Evolutionary conservation across 2,888 invertebrate genomes (phyloP).

Genomic region (Micoletzkya japonica): DNA sequence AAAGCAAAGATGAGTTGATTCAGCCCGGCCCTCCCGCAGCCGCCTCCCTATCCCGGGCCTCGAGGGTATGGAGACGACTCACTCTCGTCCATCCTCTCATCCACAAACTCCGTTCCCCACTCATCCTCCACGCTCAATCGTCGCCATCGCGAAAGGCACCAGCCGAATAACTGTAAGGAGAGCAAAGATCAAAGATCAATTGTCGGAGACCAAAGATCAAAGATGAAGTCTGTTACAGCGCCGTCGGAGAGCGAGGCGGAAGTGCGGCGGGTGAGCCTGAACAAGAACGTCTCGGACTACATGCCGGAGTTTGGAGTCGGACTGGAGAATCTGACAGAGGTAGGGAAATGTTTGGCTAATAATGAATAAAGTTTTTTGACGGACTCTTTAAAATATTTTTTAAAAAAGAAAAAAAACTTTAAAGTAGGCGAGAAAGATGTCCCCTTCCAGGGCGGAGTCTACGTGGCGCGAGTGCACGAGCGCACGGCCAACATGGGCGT

Average conservation of each 20-base stretch:
- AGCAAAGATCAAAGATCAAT: not conserved
- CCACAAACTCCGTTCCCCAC: constrained; percentile 38
- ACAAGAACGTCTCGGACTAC: constrained; percentile 32
- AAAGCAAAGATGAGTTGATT: no score
- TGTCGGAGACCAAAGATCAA: not conserved
- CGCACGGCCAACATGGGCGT: constrained; percentile 30
- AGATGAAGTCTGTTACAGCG: not conserved
- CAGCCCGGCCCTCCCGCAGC: constrained; percentile 33
- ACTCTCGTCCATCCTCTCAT: constrained; percentile 43
- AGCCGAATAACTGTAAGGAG: constrained; percentile 39
- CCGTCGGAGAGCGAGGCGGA: constrained; percentile 23
- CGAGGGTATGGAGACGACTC: constrained; percentile 33
- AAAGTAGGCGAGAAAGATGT: not conserved
- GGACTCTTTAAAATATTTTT: not conserved
- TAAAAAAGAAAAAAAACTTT: constrained; percentile 8
- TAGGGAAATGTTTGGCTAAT: not conserved
- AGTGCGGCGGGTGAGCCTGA: constrained; percentile 33
- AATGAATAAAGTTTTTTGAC: no score
- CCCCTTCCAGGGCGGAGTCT: constrained; percentile 36
- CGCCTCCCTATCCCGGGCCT: constrained; percentile 42
- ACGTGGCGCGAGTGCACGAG: constrained; percentile 34
- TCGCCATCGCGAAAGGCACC: not conserved
- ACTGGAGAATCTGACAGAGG: constrained; percentile 28
- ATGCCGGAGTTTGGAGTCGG: constrained; percentile 30
- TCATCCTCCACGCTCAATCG: constrained; percentile 11